A percentile compares a stretch with the other conserved stretches of the same genome.
phyloP scores from a whole-genome alignment of 2,888 invertebrate genomes.

The Euzetes globulus region DNA sequence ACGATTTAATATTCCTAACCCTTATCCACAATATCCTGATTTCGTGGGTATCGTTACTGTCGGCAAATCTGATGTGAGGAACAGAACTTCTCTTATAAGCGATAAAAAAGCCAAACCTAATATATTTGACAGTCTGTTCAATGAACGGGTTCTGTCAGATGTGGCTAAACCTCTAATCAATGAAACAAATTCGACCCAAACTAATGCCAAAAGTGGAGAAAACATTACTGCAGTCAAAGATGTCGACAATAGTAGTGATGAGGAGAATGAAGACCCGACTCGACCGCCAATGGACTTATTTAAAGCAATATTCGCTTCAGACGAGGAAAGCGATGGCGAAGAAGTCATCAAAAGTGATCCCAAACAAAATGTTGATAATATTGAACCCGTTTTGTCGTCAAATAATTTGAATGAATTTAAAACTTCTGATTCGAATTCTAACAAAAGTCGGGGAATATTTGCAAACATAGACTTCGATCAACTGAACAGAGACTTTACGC shows the following conservation, averaged over 20 bases:
- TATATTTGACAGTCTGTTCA: constrained; percentile 18
- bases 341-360: constrained; percentile 2
- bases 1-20: constrained; percentile 86
- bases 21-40: constrained; percentile 46
- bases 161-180: not conserved
- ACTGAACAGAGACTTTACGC: constrained; percentile 36
- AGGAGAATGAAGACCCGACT: constrained; percentile 42
- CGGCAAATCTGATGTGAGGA: constrained; percentile 20
- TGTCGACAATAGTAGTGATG: not conserved
- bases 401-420: not conserved
- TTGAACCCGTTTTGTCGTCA: too few relatives aligned
- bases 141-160: not conserved
- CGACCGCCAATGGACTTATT: constrained; percentile 66
- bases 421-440: not conserved
- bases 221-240: not conserved
- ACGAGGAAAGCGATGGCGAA: constrained; percentile 36
- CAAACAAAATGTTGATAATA: constrained; percentile 2
- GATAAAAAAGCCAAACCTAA: not conserved
- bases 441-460: constrained; percentile 38
- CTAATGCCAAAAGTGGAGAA: not conserved
- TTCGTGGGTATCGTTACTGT: constrained; percentile 32
- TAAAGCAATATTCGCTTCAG: constrained; percentile 67
- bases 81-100: constrained; percentile 1
- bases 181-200: not conserved
- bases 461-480: constrained; percentile 41